A percentile compares a stretch with the other conserved stretches of the same genome.
These are phyloP conservation scores for Pungitius pungitius DNA, from an alignment of 2,113 vertebrate species.

Conservation along the genomic window DNA sequence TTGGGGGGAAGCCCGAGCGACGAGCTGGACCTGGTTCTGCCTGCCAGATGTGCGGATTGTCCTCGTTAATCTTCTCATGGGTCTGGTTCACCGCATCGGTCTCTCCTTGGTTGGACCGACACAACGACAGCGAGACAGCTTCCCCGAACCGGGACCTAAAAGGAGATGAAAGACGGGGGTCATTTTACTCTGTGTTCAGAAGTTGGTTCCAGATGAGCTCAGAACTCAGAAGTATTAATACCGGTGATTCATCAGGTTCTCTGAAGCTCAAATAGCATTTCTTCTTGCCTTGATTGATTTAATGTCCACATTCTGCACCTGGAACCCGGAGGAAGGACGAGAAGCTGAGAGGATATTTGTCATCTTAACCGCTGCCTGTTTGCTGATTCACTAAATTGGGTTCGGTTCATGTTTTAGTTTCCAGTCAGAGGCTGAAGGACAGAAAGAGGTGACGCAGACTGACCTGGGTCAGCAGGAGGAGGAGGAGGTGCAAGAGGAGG, in stretches of 20 bases:
- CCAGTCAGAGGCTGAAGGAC: neutral
- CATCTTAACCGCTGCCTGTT: no score
- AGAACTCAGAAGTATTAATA: neutral
- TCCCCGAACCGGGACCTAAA: conserved; percentile 19
- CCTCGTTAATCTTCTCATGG: conserved; percentile 42
- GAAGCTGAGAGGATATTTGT: no score
- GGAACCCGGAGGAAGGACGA: no score
- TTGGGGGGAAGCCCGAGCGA: conserved; percentile 46
- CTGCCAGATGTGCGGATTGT: conserved; percentile 43
- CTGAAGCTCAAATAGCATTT: neutral
- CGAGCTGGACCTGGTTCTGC: conserved; percentile 18
- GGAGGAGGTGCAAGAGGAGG: no score
- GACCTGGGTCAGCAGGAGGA: conserved; percentile 3
- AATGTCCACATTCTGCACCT: no score
- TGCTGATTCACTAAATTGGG: no score
- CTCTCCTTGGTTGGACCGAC: conserved; percentile 10
- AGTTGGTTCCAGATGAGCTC: conserved; percentile 41
- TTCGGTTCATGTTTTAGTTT: no score
- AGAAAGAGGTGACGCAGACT: neutral
- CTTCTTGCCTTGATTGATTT: no score
- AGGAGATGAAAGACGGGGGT: neutral
- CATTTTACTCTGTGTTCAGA: neutral
- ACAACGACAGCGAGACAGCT: neutral
- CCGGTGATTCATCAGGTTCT: no score
- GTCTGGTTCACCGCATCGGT: conserved; percentile 22